phyloP scores from a whole-genome alignment of 2,113 vertebrate species.

The Poeciliopsis prolifica region DNA sequence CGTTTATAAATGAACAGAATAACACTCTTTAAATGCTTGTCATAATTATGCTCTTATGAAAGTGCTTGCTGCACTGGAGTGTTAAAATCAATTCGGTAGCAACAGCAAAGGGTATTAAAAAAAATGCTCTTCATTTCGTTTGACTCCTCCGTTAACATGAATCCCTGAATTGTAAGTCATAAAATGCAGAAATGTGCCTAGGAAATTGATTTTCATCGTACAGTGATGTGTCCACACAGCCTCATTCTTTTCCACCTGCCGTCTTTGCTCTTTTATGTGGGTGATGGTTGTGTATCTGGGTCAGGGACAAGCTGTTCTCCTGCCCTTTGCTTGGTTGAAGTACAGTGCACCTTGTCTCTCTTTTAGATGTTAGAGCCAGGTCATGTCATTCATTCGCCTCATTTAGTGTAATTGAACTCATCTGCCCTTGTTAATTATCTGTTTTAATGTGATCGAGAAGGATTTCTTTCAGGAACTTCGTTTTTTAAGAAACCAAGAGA shows the following conservation, averaged over 20 bases:
- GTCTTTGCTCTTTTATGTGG: slow-evolving; percentile 16
- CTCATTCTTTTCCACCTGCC: background rate
- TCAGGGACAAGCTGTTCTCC: slow-evolving; percentile 63
- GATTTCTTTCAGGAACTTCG: background rate
- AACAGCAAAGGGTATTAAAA: slow-evolving; percentile 5
- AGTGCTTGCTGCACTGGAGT: slow-evolving; percentile 14
- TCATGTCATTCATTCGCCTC: slow-evolving; percentile 50
- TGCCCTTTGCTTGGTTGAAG: slow-evolving; percentile 34
- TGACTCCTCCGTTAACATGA: slow-evolving; percentile 5
- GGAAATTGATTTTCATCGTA: background rate
- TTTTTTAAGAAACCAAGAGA: background rate
- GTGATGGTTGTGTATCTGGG: slow-evolving; percentile 63
- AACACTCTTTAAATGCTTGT: slow-evolving; percentile 5
- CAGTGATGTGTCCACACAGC: background rate
- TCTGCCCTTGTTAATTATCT: slow-evolving; percentile 23
- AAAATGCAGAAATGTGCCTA: background rate
- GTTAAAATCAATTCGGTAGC: slow-evolving; percentile 23
- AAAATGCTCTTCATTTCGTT: background rate
- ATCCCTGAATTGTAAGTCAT: background rate
- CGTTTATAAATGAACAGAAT: slow-evolving; percentile 38
- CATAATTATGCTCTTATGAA: slow-evolving; percentile 32
- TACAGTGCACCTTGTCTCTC: slow-evolving; percentile 39
- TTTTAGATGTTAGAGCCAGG: slow-evolving; percentile 23
- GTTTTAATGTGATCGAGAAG: background rate
- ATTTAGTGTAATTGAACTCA: slow-evolving; percentile 31